Conservation (phyloP, 2,113 vertebrate genomes). For the Odontophorus gujanensis region DNA sequence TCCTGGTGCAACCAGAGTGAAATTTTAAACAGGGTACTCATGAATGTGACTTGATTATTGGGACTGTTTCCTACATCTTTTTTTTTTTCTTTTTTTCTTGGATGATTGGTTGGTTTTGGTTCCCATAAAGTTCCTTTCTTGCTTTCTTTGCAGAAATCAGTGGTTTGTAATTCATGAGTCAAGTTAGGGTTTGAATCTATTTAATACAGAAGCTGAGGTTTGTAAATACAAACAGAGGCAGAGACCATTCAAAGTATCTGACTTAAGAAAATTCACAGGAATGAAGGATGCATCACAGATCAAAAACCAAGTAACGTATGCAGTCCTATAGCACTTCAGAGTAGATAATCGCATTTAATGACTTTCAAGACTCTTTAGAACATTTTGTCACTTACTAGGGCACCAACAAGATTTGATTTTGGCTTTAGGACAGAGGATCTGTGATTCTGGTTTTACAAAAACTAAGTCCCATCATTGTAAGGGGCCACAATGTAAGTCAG, state of each 20-base stretch:
- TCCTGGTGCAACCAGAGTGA: neutral
- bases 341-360: neutral
- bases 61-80: neutral
- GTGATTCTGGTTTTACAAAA: neutral
- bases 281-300: neutral
- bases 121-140: fast-evolving
- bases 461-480: neutral
- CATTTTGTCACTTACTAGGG: neutral
- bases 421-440: neutral
- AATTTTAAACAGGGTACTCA: slow-evolving; percentile 26
- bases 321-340: neutral
- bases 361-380: neutral
- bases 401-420: neutral
- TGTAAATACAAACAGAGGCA: neutral
- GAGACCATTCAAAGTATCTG: neutral
- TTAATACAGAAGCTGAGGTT: neutral
- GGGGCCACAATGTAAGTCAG: neutral
- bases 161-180: neutral
- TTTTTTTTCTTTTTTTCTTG: fast-evolving
- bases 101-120: fast-evolving
- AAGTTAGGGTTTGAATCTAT: neutral
- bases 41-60: neutral
- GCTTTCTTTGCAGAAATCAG: neutral
- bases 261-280: neutral
- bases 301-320: neutral